phyloP scores from a whole-genome alignment of 1,140 invertebrate species.

The Panulirus ornatus region DNA sequence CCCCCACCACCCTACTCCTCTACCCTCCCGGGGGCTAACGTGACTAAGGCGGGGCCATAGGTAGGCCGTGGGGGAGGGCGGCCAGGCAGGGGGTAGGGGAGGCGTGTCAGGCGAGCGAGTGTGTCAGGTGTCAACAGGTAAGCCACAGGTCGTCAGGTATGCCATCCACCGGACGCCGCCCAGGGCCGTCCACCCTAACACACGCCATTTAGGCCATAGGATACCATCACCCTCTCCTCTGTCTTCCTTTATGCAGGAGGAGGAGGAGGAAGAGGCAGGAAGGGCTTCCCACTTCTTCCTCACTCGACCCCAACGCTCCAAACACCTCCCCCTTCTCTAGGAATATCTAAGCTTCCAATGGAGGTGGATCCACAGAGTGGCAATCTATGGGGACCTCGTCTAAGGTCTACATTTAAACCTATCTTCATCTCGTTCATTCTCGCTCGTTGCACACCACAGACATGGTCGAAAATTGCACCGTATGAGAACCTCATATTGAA shows the following conservation, averaged over 20 bases:
- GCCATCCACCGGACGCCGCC: slow-evolving; percentile 18
- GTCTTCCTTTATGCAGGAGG: too few species aligned
- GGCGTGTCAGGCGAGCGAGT: slow-evolving; percentile 1
- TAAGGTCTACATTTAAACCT: too few species aligned
- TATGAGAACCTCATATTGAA: too few species aligned
- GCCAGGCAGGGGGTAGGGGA: not conserved
- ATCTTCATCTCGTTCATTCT: too few species aligned
- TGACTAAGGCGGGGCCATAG: not conserved
- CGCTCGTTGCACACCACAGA: too few species aligned
- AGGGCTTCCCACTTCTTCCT: not conserved
- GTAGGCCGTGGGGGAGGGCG: not conserved
- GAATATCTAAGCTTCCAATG: too few species aligned
- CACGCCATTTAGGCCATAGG: not conserved
- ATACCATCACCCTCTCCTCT: too few species aligned
- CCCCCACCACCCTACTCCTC: not conserved
- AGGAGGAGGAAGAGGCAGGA: too few species aligned
- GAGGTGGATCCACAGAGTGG: too few species aligned
- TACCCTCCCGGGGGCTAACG: not conserved
- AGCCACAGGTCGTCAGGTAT: slow-evolving; percentile 28
- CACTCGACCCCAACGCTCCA: not conserved
- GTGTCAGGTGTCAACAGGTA: slow-evolving; percentile 38
- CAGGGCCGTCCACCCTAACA: not conserved
- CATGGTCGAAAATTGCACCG: too few species aligned
- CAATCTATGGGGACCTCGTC: too few species aligned
- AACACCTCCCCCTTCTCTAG: too few species aligned